Conservation (phyloP, 2,113 vertebrate genomes). For the Verasper variegatus region DNA sequence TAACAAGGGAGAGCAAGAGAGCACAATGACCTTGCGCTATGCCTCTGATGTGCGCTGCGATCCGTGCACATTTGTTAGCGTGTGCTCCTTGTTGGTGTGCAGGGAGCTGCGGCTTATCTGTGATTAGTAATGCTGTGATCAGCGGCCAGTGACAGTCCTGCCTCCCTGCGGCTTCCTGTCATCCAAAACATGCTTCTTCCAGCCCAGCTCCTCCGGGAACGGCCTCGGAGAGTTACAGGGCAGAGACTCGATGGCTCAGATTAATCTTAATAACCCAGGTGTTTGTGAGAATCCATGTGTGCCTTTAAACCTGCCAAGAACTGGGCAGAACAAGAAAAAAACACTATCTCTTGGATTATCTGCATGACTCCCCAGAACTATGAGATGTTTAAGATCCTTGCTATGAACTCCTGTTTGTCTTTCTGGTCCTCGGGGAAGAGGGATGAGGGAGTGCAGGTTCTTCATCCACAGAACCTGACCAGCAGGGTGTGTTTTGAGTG, state of each 20-base stretch:
- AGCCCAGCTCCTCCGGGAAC: conserved; percentile 59
- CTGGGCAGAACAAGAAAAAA: conserved; percentile 18
- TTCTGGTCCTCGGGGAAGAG: conserved; percentile 20
- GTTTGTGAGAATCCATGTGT: conserved; percentile 28
- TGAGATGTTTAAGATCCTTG: conserved; percentile 71
- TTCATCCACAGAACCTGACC: conserved; percentile 9
- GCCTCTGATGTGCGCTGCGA: conserved; percentile 57
- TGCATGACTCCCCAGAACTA: conserved; percentile 65
- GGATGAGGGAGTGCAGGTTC: not conserved
- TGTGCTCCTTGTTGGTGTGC: conserved; percentile 42
- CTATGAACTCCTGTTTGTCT: conserved; percentile 5
- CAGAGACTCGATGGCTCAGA: conserved; percentile 37
- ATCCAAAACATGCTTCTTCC: conserved; percentile 66
- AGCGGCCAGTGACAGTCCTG: conserved; percentile 69
- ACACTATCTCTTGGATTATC: conserved; percentile 66
- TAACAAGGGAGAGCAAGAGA: conserved; percentile 13
- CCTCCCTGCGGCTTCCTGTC: conserved; percentile 56
- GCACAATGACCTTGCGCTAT: conserved; percentile 57
- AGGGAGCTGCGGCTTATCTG: conserved; percentile 72
- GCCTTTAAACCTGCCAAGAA: conserved; percentile 35
- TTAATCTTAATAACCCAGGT: conserved; percentile 66
- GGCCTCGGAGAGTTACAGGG: conserved; percentile 24
- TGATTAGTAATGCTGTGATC: conserved; percentile 79
- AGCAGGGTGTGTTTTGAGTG: conserved; percentile 24
- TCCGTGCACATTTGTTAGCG: conserved; percentile 50